Conservation (phyloP, 2,113 vertebrate species). For the Chunga burmeisteri region DNA sequence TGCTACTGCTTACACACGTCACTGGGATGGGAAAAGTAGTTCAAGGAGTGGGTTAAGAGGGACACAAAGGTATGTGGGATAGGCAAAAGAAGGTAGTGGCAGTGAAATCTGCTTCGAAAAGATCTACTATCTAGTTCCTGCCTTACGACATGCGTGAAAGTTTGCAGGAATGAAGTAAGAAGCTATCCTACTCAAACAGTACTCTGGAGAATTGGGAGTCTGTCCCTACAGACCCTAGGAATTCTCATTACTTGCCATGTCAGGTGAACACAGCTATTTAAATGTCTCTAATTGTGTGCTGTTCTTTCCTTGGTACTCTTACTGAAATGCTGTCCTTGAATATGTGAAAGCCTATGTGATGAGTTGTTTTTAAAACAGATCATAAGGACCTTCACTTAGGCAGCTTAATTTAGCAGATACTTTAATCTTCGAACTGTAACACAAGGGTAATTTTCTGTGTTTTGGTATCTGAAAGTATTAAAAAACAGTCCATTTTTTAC, state of each 20-base stretch:
- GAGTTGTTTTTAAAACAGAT: neutral
- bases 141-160: neutral
- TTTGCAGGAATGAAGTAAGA: neutral
- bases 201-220: neutral
- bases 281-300: neutral
- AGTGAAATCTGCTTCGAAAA: neutral
- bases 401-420: neutral
- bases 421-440: neutral
- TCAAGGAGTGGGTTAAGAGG: neutral
- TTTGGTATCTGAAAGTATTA: neutral
- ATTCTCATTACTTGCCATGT: neutral
- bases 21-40: neutral
- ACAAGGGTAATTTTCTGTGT: neutral
- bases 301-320: neutral
- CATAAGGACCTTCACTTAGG: neutral
- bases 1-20: neutral
- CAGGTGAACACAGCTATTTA: neutral
- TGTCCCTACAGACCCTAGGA: neutral
- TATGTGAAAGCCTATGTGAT: neutral
- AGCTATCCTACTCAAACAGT: neutral
- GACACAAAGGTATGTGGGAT: neutral
- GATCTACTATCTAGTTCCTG: neutral
- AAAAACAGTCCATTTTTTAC: neutral
- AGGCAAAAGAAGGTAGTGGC: neutral
- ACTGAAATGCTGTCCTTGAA: neutral